Percentiles rank a stretch among this genome's conserved stretches.
phyloP scores from a whole-genome alignment of 2,113 vertebrate species.

The Hemicordylus capensis region DNA sequence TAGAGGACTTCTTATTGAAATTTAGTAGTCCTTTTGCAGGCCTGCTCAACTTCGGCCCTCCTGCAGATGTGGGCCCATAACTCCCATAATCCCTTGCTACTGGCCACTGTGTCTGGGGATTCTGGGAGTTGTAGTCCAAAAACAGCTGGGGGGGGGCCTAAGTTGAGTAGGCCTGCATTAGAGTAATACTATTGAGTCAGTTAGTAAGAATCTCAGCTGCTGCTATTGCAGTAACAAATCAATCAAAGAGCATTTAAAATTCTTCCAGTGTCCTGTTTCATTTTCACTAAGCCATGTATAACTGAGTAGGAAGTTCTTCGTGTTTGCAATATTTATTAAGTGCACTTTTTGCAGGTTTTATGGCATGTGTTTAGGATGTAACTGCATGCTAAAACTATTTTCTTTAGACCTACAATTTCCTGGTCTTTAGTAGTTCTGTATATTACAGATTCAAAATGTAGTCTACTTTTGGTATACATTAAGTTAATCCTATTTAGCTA shows the following conservation, averaged over 20 bases:
- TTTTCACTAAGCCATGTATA: background rate
- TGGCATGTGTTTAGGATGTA: background rate
- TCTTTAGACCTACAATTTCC: background rate
- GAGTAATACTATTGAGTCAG: too few species aligned
- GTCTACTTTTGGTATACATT: background rate
- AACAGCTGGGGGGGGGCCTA: too few species aligned
- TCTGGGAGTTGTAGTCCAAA: too few species aligned
- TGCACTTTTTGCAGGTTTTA: background rate
- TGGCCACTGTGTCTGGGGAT: too few species aligned
- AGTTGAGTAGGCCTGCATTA: too few species aligned
- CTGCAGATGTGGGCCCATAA: too few species aligned
- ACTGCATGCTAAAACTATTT: background rate
- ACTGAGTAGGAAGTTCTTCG: background rate
- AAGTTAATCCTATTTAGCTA: background rate
- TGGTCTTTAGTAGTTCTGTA: rapidly evolving
- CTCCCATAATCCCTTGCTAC: too few species aligned
- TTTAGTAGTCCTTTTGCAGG: too few species aligned
- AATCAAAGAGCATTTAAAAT: background rate
- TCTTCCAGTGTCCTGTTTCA: background rate
- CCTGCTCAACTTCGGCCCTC: too few species aligned
- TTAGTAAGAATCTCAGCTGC: too few species aligned
- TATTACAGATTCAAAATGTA: background rate
- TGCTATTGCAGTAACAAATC: background rate
- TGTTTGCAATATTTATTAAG: background rate
- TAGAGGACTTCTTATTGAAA: too few species aligned